Conservation (phyloP, 1,140 invertebrate genomes). For the Euwallacea similis region DNA sequence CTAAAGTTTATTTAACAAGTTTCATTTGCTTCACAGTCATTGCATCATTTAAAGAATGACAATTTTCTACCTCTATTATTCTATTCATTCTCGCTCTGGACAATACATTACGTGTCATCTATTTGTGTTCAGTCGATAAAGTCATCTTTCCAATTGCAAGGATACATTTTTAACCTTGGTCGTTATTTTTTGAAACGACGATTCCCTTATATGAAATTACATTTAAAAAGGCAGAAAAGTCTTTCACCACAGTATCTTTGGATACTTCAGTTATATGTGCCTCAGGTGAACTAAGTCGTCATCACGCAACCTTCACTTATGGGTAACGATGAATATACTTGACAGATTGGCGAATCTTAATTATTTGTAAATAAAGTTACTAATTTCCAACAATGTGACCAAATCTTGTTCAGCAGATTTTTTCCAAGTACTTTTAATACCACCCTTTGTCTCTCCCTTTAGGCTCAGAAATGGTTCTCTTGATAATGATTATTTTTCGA, state of each 20-base stretch:
- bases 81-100: slow-evolving; percentile 91
- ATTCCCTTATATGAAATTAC: neutral
- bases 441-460: no score
- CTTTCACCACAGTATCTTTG: slow-evolving; percentile 83
- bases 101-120: slow-evolving; percentile 57
- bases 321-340: no score
- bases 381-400: no score
- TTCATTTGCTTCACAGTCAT: slow-evolving; percentile 92
- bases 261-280: slow-evolving; percentile 86
- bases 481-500: no score
- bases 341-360: no score
- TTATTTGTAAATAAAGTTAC: no score
- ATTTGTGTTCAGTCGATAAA: slow-evolving; percentile 94
- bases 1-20: slow-evolving; percentile 77
- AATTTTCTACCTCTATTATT: slow-evolving; percentile 97
- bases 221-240: neutral
- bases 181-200: slow-evolving; percentile 77
- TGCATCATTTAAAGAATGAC: slow-evolving; percentile 98
- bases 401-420: no score
- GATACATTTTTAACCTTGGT: slow-evolving; percentile 98
- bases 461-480: no score
- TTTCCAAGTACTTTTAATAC: no score
- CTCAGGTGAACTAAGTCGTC: slow-evolving; percentile 89
- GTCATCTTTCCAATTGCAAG: slow-evolving; percentile 89
- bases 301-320: no score